These are phyloP conservation scores for Ormyrus pomaceus DNA, from an alignment of 2,888 invertebrate genomes.

Conservation along the genomic window DNA sequence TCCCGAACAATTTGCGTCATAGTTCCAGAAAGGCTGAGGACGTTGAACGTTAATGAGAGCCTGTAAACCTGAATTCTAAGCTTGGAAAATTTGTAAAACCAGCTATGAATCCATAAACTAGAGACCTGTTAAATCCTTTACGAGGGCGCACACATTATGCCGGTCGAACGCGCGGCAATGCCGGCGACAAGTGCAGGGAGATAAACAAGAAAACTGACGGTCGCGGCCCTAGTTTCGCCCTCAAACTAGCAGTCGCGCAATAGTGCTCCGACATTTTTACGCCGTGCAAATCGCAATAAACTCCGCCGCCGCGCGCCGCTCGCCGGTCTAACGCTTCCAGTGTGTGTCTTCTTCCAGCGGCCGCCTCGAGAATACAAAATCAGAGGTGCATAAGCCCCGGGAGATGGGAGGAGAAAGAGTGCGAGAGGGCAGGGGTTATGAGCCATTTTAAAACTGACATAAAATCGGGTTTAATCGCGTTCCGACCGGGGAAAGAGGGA, in stretches of 20 bases:
- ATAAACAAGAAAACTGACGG: constrained; percentile 40
- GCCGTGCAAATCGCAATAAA: constrained; percentile 30
- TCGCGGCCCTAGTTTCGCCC: not conserved
- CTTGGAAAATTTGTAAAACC: constrained; percentile 35
- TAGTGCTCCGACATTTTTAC: not conserved
- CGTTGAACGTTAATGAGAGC: too few species aligned
- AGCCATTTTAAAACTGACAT: constrained; percentile 69
- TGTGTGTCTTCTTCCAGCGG: not conserved
- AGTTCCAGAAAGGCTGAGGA: too few species aligned
- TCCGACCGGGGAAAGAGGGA: constrained; percentile 40
- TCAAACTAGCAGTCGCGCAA: not conserved
- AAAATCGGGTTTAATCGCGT: constrained; percentile 68
- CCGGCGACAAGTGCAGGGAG: constrained; percentile 28
- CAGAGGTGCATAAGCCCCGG: constrained; percentile 42
- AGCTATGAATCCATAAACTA: constrained; percentile 34
- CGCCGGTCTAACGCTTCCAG: too few species aligned
- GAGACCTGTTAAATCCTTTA: constrained; percentile 19
- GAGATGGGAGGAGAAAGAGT: constrained; percentile 11
- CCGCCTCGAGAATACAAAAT: constrained; percentile 48
- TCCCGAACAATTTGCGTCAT: too few species aligned
- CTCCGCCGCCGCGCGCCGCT: not conserved
- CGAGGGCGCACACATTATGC: constrained; percentile 3
- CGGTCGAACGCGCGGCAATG: not conserved
- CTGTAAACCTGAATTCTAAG: not conserved
- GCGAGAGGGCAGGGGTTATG: constrained; percentile 53